Evolutionary conservation across 2,113 vertebrate species (phyloP), one percentile per base, ranked within the genome.

Genomic region (Geothlypis trichas): DNA sequence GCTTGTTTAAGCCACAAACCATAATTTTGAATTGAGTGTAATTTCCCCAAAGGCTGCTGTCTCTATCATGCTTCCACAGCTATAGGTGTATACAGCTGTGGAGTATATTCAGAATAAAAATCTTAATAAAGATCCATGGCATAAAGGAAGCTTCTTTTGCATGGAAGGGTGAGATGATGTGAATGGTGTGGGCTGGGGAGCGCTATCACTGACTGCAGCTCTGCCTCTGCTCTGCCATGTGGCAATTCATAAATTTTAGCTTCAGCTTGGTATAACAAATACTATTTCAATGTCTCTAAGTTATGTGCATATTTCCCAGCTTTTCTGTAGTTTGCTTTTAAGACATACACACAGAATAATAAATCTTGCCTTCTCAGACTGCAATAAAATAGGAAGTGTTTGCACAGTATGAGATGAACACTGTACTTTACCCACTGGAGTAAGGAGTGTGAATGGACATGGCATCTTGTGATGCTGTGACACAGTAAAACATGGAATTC

Each of bases 121-220:
- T 33, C 27, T 54, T 77, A 17, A 17, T 69, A 10, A 74, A 65
- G 27, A 77, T 51, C 23, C 12, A 23, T 4, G 5, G 12, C n/a
- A 22, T 37, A 65, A 90, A 85, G 55, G 31, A 73, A 66, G 15
- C 4, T n/a, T 2, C 16, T 77, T 54, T 69, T 63, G 13, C 5
- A 3, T 3, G 17, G 58, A 22, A 2, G 5, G n/a, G 22, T 49
- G 67, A 79, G 49, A 39, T 61, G n/a, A 37, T 18, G 21, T 23
- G 20, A 62, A 39, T 0, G 3, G 28, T 0, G 1, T 49, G 49
- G 67, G 39, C 21, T 15, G 27, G 30, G 65, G 47, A 71, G 33
- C 52, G 30, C 37, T 84, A 66, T 67, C 54, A 28, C 21, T 89
- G 47, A 59, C 51, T 47, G 68, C 5, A 1, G 49, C 10, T 79